Conservation (phyloP, 2,888 invertebrate genomes). For the Eristalis intricaria region DNA sequence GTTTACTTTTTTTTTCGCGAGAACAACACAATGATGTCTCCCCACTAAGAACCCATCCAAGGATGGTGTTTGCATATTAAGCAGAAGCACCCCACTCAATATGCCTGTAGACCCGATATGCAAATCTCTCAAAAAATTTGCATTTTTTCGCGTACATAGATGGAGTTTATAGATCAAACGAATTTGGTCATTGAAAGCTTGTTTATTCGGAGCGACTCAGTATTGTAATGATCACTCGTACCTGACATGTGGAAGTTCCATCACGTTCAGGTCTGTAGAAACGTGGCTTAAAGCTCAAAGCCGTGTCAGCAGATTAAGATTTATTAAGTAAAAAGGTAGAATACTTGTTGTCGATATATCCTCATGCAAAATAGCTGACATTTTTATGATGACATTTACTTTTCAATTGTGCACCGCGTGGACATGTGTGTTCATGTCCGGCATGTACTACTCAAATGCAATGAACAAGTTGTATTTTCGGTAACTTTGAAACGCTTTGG, state of each 20-base stretch:
- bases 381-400: too few species aligned
- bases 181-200: not conserved
- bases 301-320: not conserved
- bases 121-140: not conserved
- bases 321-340: not conserved
- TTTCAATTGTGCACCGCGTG: too few species aligned
- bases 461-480: too few species aligned
- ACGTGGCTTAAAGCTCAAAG: not conserved
- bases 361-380: too few species aligned
- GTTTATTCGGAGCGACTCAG: not conserved
- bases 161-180: not conserved
- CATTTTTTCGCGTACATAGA: not conserved
- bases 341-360: not conserved
- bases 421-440: too few species aligned
- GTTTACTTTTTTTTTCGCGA: not conserved
- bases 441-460: too few species aligned
- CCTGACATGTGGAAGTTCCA: not conserved
- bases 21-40: not conserved
- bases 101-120: not conserved
- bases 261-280: not conserved
- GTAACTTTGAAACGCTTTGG: too few species aligned
- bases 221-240: not conserved
- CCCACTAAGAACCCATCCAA: not conserved
- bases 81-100: not conserved
- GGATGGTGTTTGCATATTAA: not conserved